A percentile compares a stretch with the other conserved stretches of the same genome.
Conservation (phyloP, 2,888 invertebrate genomes). For the Rhamphomyia laevipes region DNA sequence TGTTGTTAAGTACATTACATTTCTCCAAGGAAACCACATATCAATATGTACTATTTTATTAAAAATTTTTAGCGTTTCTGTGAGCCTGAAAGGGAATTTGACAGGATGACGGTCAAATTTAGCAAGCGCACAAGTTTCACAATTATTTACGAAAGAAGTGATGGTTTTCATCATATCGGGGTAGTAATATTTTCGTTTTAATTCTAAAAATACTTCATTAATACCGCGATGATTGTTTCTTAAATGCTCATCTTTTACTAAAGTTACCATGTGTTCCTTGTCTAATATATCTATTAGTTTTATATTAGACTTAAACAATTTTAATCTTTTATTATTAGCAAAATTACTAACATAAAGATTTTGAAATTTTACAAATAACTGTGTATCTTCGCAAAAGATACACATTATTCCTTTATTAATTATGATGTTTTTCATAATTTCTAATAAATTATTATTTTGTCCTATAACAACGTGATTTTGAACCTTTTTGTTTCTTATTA, state of each 20-base stretch:
- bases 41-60: conserved; percentile 3
- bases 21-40: conserved; percentile 3
- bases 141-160: background rate
- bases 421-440: conserved; percentile 1
- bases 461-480: background rate
- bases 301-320: conserved; percentile 4
- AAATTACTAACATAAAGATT: background rate
- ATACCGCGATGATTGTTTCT: conserved; percentile 2
- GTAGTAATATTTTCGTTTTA: background rate
- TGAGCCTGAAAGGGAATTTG: background rate
- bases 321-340: conserved; percentile 1
- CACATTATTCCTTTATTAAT: conserved; percentile 1
- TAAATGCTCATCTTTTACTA: background rate
- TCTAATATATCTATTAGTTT: background rate
- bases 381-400: background rate
- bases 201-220: conserved; percentile 1
- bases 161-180: background rate
- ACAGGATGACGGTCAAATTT: conserved; percentile 3
- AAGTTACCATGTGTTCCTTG: background rate
- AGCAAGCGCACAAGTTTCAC: background rate
- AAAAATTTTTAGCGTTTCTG: background rate
- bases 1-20: conserved; percentile 3
- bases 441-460: background rate
- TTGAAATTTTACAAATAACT: background rate
- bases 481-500: conserved; percentile 1